Conservation (phyloP, 2,888 invertebrate species). For the Linhomoeus sp. region DNA sequence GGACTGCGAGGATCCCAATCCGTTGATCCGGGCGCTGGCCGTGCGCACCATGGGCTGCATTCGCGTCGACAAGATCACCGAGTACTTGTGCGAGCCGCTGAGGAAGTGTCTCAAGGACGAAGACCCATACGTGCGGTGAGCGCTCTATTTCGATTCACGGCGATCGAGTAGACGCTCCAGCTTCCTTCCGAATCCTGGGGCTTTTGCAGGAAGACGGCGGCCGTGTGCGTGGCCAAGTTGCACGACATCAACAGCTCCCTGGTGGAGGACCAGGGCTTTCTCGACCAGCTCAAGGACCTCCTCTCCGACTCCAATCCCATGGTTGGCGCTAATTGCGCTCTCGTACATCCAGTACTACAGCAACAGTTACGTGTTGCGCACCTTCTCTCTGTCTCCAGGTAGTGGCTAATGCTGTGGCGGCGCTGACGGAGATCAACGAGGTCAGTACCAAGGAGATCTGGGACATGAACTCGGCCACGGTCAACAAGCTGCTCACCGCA, state of each 20-base stretch:
- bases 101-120: constrained; percentile 51
- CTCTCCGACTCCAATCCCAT: constrained; percentile 97
- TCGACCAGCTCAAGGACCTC: constrained; percentile 86
- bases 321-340: constrained; percentile 41
- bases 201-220: constrained; percentile 70
- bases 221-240: constrained; percentile 94
- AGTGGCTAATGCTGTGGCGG: constrained; percentile 96
- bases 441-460: constrained; percentile 80
- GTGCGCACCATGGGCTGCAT: constrained; percentile 99
- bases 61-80: constrained; percentile 96
- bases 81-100: constrained; percentile 91
- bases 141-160: too few species aligned
- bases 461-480: constrained; percentile 88
- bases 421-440: constrained; percentile 92
- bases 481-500: constrained; percentile 90
- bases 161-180: too few species aligned
- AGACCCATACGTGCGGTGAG: constrained; percentile 68
- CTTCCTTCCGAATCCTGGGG: too few species aligned
- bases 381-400: constrained; percentile 34
- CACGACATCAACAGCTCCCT: constrained; percentile 70
- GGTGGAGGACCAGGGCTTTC: constrained; percentile 57
- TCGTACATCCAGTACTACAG: neutral
- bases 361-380: neutral
- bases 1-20: constrained; percentile 99
- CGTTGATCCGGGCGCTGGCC: constrained; percentile 86